Evolutionary conservation across 2,888 invertebrate species (phyloP), one percentile per base, ranked within the genome.

Genomic region (Trachelus stipa): DNA sequence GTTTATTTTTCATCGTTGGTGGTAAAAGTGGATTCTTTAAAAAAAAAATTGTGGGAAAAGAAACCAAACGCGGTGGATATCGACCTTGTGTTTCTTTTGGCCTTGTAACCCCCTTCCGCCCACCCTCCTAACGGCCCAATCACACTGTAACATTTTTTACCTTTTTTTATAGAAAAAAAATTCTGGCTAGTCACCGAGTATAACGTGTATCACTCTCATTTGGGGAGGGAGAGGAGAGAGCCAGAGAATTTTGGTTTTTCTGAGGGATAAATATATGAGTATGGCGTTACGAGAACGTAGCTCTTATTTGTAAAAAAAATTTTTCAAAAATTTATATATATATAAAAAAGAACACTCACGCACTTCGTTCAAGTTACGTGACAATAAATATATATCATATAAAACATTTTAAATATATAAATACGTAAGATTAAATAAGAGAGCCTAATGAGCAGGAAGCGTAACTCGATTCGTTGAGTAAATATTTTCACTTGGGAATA

Each of bases 381-480:
- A 56, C 23, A 56, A 56, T 56, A 56, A 56, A 56, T 56, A 56
- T 40, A 23, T 56, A 56, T 56, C 2, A 56, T 56, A 56, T 56
- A 56, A 56, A 56, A 56, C 56, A 56, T 56, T 71, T 33, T 71
- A 71, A 71, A 71, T 71, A 71, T 34, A 71, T 71, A 71, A 71
- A 71, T 71, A 71, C 71, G 31, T 71, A 71, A 33, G 23, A 34
- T 15, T 71, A 71, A 31, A 23, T 56, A 56, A 56, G 56, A 56
- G 56, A 56, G 56, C 56, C 23, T 23, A 56, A 56, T 2, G 23
- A 56, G 56, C 56, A 9, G 23, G 56, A 56, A 6, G 23, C 23
- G 4, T 56, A 9, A 56, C 56, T 56, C 56, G 23, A 23, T 56
- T 2, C 2, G 6, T 56, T 56, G 23, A 56, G 23, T 56, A 56